Conservation (phyloP, 1,140 invertebrate genomes). For the Cheumatopsyche charites region DNA sequence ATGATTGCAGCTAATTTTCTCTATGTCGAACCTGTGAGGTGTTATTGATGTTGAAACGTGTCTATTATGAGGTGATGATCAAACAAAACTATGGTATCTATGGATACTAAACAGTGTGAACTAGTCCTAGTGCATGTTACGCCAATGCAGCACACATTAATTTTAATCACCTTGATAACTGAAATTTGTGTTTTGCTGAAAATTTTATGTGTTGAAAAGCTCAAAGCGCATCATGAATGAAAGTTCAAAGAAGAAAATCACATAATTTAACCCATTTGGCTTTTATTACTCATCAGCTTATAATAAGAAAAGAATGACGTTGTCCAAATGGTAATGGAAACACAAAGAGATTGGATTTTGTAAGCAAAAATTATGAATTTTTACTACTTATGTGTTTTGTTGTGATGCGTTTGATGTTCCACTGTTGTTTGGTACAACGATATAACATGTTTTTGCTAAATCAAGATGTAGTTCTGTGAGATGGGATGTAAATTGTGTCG, state of each 20-base stretch:
- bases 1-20: too few species aligned
- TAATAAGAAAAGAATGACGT: background rate
- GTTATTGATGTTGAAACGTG: conserved; percentile 25
- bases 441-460: background rate
- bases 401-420: background rate
- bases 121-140: conserved; percentile 5
- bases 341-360: background rate
- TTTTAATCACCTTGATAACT: too few species aligned
- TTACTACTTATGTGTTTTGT: background rate
- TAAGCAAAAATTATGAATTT: background rate
- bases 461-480: conserved; percentile 49
- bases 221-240: too few species aligned
- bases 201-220: background rate
- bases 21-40: background rate
- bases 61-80: conserved; percentile 33
- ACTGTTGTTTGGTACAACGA: too few species aligned
- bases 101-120: conserved; percentile 14
- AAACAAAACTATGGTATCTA: conserved; percentile 26
- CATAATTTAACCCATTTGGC: background rate
- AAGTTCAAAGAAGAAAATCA: too few species aligned
- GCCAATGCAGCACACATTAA: conserved; percentile 27
- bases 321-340: background rate
- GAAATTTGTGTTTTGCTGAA: background rate
- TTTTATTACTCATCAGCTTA: background rate
- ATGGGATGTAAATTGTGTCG: conserved; percentile 59